Evolutionary conservation across 2,113 vertebrate species (phyloP).

Genomic region (Melanostigma gelatinosum): DNA sequence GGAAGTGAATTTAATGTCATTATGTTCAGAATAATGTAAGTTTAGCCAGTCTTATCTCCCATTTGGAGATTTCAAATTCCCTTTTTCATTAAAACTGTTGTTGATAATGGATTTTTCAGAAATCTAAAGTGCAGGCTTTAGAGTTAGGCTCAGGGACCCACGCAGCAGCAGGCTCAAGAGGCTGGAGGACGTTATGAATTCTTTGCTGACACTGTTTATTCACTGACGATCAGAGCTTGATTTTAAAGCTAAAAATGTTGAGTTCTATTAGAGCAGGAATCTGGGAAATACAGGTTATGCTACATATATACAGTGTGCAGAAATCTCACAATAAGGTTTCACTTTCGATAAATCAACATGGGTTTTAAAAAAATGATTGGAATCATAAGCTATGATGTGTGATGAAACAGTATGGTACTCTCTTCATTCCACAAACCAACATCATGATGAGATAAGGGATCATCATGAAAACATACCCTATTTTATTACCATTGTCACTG

Average conservation of each 20-base stretch:
- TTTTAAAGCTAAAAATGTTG: not conserved
- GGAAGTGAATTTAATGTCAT: conserved; percentile 37
- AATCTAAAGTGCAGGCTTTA: conserved; percentile 38
- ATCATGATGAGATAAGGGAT: not conserved
- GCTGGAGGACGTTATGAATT: conserved; percentile 2
- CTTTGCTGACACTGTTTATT: conserved; percentile 16
- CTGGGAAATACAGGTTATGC: not conserved
- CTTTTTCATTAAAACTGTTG: conserved; percentile 28
- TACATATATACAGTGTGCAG: not conserved
- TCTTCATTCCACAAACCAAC: not conserved
- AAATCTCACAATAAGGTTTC: not conserved
- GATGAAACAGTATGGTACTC: not conserved
- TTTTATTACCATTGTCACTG: not conserved
- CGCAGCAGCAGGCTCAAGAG: conserved; percentile 36
- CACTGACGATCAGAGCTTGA: not conserved
- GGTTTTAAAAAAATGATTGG: no score
- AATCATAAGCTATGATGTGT: not conserved
- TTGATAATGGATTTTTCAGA: conserved; percentile 50
- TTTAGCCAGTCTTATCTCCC: not conserved
- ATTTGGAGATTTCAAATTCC: conserved; percentile 10
- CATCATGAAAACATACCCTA: not conserved
- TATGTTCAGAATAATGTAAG: conserved; percentile 28
- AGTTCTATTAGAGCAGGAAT: not conserved
- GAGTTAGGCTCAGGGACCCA: conserved; percentile 39
- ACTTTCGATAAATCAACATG: not conserved